A percentile compares a stretch with the other conserved stretches of the same genome.
Conservation (phyloP, 2,797 vertebrate genomes). For the Paguma larvata region DNA sequence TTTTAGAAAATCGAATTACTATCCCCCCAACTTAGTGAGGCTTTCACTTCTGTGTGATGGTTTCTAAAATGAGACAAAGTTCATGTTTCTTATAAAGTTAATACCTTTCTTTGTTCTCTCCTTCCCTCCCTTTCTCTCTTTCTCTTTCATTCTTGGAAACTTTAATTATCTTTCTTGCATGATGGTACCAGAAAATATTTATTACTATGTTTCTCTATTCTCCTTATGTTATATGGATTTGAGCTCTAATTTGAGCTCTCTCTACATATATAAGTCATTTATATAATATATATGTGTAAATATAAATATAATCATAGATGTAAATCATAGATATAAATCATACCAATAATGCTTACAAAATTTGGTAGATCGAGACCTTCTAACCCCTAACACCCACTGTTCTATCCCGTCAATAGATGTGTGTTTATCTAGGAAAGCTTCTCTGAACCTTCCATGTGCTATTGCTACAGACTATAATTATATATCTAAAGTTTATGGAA, state of each 20-base stretch:
- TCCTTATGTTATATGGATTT: neutral
- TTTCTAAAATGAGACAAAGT: slow-evolving; percentile 32
- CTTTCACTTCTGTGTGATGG: neutral
- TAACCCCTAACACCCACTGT: neutral
- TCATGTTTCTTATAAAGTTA: neutral
- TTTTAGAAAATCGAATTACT: slow-evolving; percentile 53
- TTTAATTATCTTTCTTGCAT: neutral
- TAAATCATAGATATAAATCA: too few species aligned
- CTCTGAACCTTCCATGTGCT: neutral
- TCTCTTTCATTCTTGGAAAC: neutral
- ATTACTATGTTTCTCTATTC: slow-evolving; percentile 30
- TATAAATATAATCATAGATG: too few species aligned
- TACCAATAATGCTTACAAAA: neutral
- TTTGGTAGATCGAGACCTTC: neutral
- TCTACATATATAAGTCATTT: too few species aligned
- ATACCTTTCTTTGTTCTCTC: neutral
- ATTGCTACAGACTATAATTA: slow-evolving; percentile 37
- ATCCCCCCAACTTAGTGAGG: neutral
- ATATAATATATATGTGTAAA: too few species aligned
- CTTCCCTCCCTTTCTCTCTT: neutral
- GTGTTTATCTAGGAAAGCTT: neutral
- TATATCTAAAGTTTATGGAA: slow-evolving; percentile 35
- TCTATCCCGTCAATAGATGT: neutral
- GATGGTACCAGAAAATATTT: neutral
- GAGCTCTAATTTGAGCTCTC: neutral